Evolutionary conservation across 2,888 invertebrate genomes (phyloP), one percentile per base, ranked within the genome.

Genomic region (Drosophila infuscata): DNA sequence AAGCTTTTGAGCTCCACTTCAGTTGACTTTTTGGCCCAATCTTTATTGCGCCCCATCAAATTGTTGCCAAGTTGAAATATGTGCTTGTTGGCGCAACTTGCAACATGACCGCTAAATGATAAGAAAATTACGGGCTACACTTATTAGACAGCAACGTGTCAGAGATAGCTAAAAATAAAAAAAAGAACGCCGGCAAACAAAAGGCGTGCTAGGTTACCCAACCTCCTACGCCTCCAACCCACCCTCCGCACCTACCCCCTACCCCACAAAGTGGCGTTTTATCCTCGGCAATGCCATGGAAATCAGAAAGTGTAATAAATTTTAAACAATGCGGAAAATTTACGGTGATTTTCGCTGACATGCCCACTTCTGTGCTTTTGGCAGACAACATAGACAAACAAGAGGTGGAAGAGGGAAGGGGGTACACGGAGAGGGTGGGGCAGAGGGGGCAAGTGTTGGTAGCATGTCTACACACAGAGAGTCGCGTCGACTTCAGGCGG

Each of bases 301-400:
- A 87, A 88, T 87, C 88, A 81, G 87, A 88, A 88, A 87, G 87
- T 81, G 86, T 82, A 86, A 88, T 89, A 88, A 88, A 89, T 88
- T 89, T 89, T 88, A 76, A 88, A 86, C 89, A 89, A 88, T 88
- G 88, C 83, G 83, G 81, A 88, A 83, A 85, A 89, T 88, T 88
- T 88, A 88, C 88, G 88, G 79, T 86, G 88, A 88, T 89, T 88
- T 88, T 88, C 82, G 88, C 85, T 85, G 85, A 88, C 85, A 86
- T 86, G 84, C 85, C 85, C 85, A 88, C 88, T 88, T 85, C 85
- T 85, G 81, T 84, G 79, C 79, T 78, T 77, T 82, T 83, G 79
- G 74, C 81, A 80, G 82, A 80, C 79, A 68, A 51, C 52, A 43
- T 65, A 49, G 71, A 52, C 58, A 38, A 46, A 25, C 25, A 25